Conservation (phyloP, 1,140 invertebrate genomes). For the Drosophila melanogaster region DNA sequence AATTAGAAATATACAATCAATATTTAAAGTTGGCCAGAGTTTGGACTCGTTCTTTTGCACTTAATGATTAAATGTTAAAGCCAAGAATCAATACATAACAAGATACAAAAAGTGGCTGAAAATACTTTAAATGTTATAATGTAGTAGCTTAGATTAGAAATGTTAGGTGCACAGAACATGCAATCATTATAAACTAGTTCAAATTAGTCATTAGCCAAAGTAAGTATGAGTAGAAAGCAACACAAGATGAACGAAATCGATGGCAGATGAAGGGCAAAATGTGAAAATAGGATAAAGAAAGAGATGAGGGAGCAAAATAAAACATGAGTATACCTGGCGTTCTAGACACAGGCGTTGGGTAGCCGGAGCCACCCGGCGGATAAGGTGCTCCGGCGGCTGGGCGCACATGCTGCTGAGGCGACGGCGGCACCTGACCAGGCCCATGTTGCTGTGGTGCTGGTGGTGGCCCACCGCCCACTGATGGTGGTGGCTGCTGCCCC, state of each 20-base stretch:
- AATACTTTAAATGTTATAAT: not conserved
- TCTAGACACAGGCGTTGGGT: slow-evolving; percentile 84
- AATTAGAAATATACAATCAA: not conserved
- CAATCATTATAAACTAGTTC: slow-evolving; percentile 19
- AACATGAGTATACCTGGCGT: slow-evolving; percentile 84
- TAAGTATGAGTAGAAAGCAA: slow-evolving; percentile 6
- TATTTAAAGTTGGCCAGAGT: not conserved
- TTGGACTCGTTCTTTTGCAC: not conserved
- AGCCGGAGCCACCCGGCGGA: slow-evolving; percentile 83
- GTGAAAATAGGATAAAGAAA: slow-evolving; percentile 37
- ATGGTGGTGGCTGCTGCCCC: slow-evolving; percentile 37
- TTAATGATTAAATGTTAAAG: not conserved
- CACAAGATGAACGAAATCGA: slow-evolving; percentile 17
- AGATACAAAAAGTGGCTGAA: not conserved
- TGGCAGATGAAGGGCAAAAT: slow-evolving; percentile 13
- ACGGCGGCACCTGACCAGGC: slow-evolving; percentile 55
- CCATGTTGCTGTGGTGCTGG: slow-evolving; percentile 52
- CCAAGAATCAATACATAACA: not conserved
- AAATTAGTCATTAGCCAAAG: not conserved
- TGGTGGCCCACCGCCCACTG: slow-evolving; percentile 21
- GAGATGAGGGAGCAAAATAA: slow-evolving; percentile 55
- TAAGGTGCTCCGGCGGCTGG: slow-evolving; percentile 79
- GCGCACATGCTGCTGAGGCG: slow-evolving; percentile 76
- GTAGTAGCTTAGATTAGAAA: not conserved
- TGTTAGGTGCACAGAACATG: slow-evolving; percentile 3